Conservation (phyloP, 2,113 vertebrate species). For the Chascanopsetta lugubris region DNA sequence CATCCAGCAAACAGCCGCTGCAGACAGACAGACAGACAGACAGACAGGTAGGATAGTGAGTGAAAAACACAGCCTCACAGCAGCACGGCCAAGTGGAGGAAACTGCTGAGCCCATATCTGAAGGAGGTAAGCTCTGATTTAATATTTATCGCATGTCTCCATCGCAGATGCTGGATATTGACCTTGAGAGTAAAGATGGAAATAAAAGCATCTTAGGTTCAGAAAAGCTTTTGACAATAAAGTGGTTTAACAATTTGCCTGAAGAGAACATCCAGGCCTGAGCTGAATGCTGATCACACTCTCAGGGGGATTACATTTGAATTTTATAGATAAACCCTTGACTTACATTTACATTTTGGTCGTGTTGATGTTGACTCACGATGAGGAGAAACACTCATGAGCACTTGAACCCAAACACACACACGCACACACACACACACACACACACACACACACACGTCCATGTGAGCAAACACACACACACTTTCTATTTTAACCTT, state of each 20-base stretch:
- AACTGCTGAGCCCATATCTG: slow-evolving; percentile 45
- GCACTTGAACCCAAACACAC: slow-evolving; percentile 8
- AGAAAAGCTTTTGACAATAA: slow-evolving; percentile 46
- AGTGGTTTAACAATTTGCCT: slow-evolving; percentile 52
- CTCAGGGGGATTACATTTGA: slow-evolving; percentile 17
- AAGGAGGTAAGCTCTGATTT: slow-evolving; percentile 68
- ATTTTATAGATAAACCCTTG: slow-evolving; percentile 35
- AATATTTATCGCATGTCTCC: slow-evolving; percentile 37
- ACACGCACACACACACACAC: slow-evolving; percentile 13
- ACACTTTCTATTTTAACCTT: slow-evolving; percentile 66
- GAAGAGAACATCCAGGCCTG: slow-evolving; percentile 7
- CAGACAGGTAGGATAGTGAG: slow-evolving; percentile 47
- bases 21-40: slow-evolving; percentile 54
- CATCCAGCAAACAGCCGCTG: slow-evolving; percentile 61
- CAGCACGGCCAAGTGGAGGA: slow-evolving; percentile 41
- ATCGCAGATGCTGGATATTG: slow-evolving; percentile 49
- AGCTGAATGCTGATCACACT: slow-evolving; percentile 39
- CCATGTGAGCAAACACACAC: slow-evolving; percentile 17
- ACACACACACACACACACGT: slow-evolving; percentile 21
- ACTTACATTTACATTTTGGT: slow-evolving; percentile 35
- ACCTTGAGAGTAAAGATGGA: slow-evolving; percentile 55
- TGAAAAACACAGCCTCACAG: slow-evolving; percentile 47
- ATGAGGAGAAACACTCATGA: slow-evolving; percentile 1
- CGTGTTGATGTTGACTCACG: slow-evolving; percentile 10
- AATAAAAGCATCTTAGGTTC: slow-evolving; percentile 55